These are phyloP conservation scores for Cherax destructor DNA, from an alignment of 1,140 invertebrate species.

Conservation along the genomic window DNA sequence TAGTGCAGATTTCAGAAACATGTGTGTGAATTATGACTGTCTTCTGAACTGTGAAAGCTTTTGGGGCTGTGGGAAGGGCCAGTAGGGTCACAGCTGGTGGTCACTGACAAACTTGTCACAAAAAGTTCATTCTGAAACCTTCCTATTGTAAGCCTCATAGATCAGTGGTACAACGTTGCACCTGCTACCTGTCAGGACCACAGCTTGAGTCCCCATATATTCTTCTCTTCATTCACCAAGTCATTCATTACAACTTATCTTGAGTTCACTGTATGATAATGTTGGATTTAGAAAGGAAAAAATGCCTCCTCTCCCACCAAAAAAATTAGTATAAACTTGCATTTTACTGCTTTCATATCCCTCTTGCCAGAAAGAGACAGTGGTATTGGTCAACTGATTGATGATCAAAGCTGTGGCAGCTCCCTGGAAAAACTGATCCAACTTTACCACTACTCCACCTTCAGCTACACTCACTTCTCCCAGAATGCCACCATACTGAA, in stretches of 20 bases:
- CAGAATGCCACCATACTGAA: conserved; percentile 59
- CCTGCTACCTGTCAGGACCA: too few species aligned
- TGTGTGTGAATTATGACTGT: too few species aligned
- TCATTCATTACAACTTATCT: background rate
- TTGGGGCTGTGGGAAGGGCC: too few species aligned
- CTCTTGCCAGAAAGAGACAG: conserved; percentile 54
- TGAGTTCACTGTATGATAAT: background rate
- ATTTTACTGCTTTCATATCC: conserved; percentile 44
- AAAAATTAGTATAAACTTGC: conserved; percentile 26
- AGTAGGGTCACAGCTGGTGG: too few species aligned
- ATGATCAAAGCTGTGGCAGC: conserved; percentile 43
- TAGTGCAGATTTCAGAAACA: too few species aligned
- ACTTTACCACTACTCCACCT: conserved; percentile 47
- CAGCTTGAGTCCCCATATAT: too few species aligned
- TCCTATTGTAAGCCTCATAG: too few species aligned
- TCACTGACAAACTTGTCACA: too few species aligned
- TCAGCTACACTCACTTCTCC: conserved; percentile 56
- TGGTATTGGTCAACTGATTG: conserved; percentile 50
- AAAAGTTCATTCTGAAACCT: too few species aligned
- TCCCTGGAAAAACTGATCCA: conserved; percentile 55
- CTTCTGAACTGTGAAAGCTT: too few species aligned
- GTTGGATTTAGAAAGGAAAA: background rate
- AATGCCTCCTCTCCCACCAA: background rate
- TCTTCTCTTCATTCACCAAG: background rate
- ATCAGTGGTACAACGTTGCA: too few species aligned